Evolutionary conservation across 2,113 vertebrate species (phyloP).

Genomic region (Saguinus midas): DNA sequence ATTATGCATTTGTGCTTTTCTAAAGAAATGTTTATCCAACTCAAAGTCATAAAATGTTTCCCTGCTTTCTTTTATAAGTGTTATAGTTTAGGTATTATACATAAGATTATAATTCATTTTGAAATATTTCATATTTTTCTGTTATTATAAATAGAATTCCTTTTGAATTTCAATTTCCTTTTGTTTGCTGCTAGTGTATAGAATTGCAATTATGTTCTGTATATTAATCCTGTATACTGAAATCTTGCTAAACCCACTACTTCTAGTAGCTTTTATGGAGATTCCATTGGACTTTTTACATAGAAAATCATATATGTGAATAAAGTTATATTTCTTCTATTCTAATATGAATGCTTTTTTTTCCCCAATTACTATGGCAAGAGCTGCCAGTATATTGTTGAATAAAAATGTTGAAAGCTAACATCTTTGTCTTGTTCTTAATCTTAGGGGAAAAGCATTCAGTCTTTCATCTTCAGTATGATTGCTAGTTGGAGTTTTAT

Average conservation of each 20-base stretch:
- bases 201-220: not conserved
- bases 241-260: not conserved
- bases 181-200: not conserved
- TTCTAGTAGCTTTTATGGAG: not conserved
- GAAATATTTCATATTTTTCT: not conserved
- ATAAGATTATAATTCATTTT: not conserved
- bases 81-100: not conserved
- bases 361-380: not conserved
- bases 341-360: not conserved
- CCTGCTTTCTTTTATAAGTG: not conserved
- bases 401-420: not conserved
- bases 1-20: not conserved
- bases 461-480: not conserved
- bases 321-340: not conserved
- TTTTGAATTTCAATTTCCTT: not conserved
- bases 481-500: not conserved
- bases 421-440: not conserved
- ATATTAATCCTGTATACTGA: not conserved
- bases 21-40: not conserved
- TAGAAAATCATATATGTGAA: not conserved
- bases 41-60: not conserved
- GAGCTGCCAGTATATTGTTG: not conserved
- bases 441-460: not conserved
- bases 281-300: not conserved
- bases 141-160: not conserved